Conservation (phyloP, 53 echinoderm and acorn worm species). For the Astropecten irregularis region DNA sequence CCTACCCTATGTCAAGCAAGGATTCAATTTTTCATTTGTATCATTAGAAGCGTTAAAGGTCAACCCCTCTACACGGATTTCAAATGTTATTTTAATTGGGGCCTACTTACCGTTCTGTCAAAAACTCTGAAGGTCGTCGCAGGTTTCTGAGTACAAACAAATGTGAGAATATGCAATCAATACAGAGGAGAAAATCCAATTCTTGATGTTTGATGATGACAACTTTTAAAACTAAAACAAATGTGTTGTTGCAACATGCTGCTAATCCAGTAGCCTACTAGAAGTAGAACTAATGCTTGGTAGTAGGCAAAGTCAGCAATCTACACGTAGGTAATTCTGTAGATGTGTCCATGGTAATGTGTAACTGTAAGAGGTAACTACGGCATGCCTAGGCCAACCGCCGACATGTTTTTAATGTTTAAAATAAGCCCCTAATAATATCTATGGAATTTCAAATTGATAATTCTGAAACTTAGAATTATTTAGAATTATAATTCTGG, state of each 20-base stretch:
- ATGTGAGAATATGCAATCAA: background rate
- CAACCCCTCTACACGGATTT: background rate
- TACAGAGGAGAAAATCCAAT: background rate
- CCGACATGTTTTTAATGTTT: no score
- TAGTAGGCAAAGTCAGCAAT: no score
- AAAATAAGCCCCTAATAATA: no score
- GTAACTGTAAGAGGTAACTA: no score
- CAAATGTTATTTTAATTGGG: background rate
- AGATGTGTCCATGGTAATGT: no score
- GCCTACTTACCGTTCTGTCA: slow-evolving; percentile 86
- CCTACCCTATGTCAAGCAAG: background rate
- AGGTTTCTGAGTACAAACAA: slow-evolving; percentile 83
- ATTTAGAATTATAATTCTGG: no score
- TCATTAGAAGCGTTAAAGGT: background rate
- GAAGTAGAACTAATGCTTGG: no score
- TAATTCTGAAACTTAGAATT: no score
- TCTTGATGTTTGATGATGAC: background rate
- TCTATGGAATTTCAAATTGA: no score
- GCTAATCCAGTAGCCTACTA: no score
- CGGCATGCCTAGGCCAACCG: no score
- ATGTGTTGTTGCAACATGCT: background rate
- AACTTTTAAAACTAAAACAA: background rate
- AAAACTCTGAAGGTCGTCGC: slow-evolving; percentile 95
- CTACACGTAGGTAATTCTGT: no score
- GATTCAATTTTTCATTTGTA: background rate